Conservation (phyloP, 1,140 invertebrate genomes). For the Temnothorax longispinosus region DNA sequence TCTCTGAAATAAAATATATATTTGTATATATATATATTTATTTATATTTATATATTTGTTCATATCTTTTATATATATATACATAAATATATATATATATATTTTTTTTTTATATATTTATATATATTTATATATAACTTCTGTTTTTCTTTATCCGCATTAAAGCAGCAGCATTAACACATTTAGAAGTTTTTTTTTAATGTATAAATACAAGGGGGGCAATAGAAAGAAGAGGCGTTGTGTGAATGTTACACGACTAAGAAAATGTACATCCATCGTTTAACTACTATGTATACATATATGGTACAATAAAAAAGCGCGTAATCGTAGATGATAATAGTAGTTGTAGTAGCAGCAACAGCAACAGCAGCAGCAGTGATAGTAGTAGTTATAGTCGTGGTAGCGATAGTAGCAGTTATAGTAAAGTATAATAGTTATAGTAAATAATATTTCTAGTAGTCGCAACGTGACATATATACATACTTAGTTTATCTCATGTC, state of each 20-base stretch:
- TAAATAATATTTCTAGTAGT: constrained; percentile 68
- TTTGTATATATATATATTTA: constrained; percentile 70
- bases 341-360: background rate
- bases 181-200: constrained; percentile 79
- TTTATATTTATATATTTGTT: constrained; percentile 63
- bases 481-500: constrained; percentile 10
- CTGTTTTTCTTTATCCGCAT: constrained; percentile 63
- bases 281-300: constrained; percentile 79
- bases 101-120: constrained; percentile 1
- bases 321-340: constrained; percentile 66
- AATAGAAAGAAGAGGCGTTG: background rate
- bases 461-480: constrained; percentile 32
- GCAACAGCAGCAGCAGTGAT: constrained; percentile 30
- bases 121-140: constrained; percentile 72
- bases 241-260: constrained; percentile 76
- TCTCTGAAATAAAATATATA: constrained; percentile 80
- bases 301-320: constrained; percentile 82
- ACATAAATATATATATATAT: constrained; percentile 50
- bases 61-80: constrained; percentile 58
- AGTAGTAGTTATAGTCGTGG: constrained; percentile 55
- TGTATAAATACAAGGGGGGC: constrained; percentile 77
- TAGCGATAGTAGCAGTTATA: constrained; percentile 52
- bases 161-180: constrained; percentile 82
- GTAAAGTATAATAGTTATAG: constrained; percentile 51
- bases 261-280: constrained; percentile 79